Conservation (phyloP, 2,113 vertebrate species). For the Bothrops jararaca region DNA sequence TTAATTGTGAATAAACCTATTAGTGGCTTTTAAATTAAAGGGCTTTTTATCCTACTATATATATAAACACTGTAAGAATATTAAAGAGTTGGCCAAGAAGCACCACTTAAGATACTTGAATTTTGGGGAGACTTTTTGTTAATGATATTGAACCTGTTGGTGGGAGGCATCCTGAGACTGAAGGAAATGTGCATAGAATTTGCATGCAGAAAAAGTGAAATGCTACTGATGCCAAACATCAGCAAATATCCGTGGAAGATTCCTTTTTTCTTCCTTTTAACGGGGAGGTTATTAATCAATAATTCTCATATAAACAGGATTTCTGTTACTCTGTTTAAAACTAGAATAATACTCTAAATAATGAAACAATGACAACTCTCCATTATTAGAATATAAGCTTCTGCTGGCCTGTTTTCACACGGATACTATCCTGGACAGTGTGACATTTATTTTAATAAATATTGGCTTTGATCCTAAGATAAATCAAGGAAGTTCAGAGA, state of each 20-base stretch:
- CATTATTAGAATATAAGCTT: slow-evolving; percentile 18
- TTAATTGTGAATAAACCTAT: background rate
- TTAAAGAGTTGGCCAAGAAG: background rate
- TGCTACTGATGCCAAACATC: background rate
- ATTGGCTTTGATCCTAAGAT: background rate
- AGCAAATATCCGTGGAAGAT: background rate
- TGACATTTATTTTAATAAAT: background rate
- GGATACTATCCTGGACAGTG: background rate
- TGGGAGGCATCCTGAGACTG: background rate
- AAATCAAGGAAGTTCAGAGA: background rate
- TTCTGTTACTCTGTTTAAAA: background rate
- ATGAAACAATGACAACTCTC: background rate
- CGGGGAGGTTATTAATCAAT: background rate
- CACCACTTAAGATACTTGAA: background rate
- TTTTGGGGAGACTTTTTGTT: background rate
- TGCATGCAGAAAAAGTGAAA: background rate
- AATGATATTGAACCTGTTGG: background rate
- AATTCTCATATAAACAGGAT: background rate
- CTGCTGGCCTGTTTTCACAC: background rate
- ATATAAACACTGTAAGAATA: background rate
- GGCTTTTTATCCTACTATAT: background rate
- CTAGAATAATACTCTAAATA: background rate
- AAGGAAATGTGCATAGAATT: background rate
- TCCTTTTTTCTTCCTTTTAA: background rate
- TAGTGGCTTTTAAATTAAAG: background rate